Percentiles rank a stretch among this genome's conserved stretches.
Evolutionary conservation across 2,888 invertebrate species (phyloP).

Genomic region (Coenonympha arcania): DNA sequence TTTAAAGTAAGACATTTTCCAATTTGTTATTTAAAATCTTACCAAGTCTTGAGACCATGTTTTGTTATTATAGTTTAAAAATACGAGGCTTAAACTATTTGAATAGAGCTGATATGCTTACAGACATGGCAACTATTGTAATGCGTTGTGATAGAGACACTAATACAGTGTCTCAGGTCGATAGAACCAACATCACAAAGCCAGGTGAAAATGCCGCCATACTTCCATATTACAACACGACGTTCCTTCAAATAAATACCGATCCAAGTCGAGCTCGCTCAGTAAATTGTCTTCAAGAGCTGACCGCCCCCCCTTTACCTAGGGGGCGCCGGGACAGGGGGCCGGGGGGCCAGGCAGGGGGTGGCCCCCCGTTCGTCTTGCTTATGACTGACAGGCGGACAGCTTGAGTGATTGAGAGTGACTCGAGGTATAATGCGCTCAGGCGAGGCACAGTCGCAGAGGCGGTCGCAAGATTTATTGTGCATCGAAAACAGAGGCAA

Average conservation of each 20-base stretch:
- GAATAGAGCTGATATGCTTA: no score
- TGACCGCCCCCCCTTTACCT: slow-evolving; percentile 58
- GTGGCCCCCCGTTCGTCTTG: slow-evolving; percentile 69
- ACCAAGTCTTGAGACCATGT: no score
- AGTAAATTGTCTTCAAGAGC: slow-evolving; percentile 74
- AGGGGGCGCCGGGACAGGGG: slow-evolving; percentile 35
- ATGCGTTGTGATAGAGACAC: no score
- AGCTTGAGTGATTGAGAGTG: slow-evolving; percentile 74
- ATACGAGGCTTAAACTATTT: no score
- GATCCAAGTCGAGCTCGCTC: slow-evolving; percentile 57
- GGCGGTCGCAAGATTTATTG: not conserved
- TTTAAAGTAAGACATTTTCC: no score
- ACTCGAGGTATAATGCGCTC: slow-evolving; percentile 72
- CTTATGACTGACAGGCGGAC: slow-evolving; percentile 73
- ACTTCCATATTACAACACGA: slow-evolving; percentile 21
- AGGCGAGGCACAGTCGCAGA: slow-evolving; percentile 44
- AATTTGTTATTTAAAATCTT: no score
- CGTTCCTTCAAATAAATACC: slow-evolving; percentile 66
- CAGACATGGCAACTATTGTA: no score
- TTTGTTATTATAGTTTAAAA: no score
- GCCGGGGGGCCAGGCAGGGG: slow-evolving; percentile 40
- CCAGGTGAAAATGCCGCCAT: slow-evolving; percentile 12
- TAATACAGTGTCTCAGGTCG: not conserved
- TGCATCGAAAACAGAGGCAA: slow-evolving; percentile 12
- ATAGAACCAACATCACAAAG: slow-evolving; percentile 5